phyloP scores from a whole-genome alignment of 2,113 vertebrate species.

The Oryzias melastigma region DNA sequence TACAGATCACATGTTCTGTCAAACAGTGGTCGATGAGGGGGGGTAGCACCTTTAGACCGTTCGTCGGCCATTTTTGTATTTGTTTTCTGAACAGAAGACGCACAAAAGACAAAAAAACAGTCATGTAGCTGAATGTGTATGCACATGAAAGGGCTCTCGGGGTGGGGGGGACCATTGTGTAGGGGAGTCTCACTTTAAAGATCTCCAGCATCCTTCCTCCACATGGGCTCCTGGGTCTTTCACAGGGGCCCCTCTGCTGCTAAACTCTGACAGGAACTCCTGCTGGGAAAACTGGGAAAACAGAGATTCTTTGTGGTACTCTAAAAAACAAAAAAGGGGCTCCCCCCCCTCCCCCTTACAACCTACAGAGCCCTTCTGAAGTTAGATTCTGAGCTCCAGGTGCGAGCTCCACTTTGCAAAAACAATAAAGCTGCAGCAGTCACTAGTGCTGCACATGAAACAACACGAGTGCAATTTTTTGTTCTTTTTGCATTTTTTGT shows the following conservation, averaged over 20 bases:
- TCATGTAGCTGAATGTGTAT: constrained; percentile 4
- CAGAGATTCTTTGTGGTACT: constrained; percentile 29
- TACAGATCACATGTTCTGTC: constrained; percentile 62
- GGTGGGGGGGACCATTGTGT: constrained; percentile 46
- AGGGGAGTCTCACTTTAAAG: constrained; percentile 54
- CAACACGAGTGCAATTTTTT: too few relatives aligned
- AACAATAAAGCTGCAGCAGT: not conserved
- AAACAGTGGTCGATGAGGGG: constrained; percentile 26
- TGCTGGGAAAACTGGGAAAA: constrained; percentile 44
- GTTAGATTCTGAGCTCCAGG: constrained; percentile 10
- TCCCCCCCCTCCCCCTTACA: constrained; percentile 31
- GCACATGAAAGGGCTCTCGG: not conserved
- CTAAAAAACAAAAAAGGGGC: constrained; percentile 20
- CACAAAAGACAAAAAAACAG: constrained; percentile 8
- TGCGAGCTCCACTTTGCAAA: not conserved
- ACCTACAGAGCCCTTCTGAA: constrained; percentile 5
- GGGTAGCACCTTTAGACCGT: constrained; percentile 7
- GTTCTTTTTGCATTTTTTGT: too few relatives aligned
- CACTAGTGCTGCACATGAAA: too few relatives aligned
- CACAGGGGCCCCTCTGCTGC: constrained; percentile 15
- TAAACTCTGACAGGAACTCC: constrained; percentile 51
- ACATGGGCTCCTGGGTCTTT: constrained; percentile 32
- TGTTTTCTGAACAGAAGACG: constrained; percentile 8
- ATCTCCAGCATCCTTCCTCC: constrained; percentile 59
- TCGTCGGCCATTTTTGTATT: not conserved